Evolutionary conservation across 2,113 vertebrate species (phyloP), one percentile per base, ranked within the genome.

Genomic region (Dermatemys mawii): DNA sequence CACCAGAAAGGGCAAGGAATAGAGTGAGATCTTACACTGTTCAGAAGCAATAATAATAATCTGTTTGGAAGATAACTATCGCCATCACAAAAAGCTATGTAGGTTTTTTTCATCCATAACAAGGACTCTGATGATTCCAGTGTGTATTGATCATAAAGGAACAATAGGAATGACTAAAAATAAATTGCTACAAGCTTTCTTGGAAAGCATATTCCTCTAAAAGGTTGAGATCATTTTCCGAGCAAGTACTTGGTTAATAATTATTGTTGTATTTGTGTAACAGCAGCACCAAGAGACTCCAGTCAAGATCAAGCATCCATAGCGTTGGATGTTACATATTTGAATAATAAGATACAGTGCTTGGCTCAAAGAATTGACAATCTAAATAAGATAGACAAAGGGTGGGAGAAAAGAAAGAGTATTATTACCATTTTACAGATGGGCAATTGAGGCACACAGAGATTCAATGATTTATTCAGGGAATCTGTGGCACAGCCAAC

Each of bases 241-340:
- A 27, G 0, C 0, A 24, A 2, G 16, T 0, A 32, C 22, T 8
- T 41, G 4, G 8, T 11, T 50, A 38, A 63, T 32, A 8, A 16
- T 7, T 11, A 5, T 73, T 48, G 21, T 2, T 83, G 35, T 55
- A 1, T 0, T 3, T 63, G 11, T 48, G 55, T 32, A 49, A 67
- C 17, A 32, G 21, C 5, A n/a, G 49, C 53, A 53, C 17, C 53
- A 17, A 24, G 84, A 5, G 91, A 60, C 82, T 21, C 80, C 17
- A 54, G 50, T 19, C 1, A 3, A 22, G 8, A n/a, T 54, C 41
- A 57, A 75, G 41, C 35, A 63, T 78, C 27, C 44, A 35, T 1
- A 1, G 51, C 5, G 35, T 35, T n/a, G 14, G 16, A n/a, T 17
- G 6, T 35, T n/a, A 16, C 32, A 63, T 16, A 12, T 63, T 19